Base-by-base conservation (phyloP, 2,888 invertebrate species). In the Athalia circularis region DNA sequence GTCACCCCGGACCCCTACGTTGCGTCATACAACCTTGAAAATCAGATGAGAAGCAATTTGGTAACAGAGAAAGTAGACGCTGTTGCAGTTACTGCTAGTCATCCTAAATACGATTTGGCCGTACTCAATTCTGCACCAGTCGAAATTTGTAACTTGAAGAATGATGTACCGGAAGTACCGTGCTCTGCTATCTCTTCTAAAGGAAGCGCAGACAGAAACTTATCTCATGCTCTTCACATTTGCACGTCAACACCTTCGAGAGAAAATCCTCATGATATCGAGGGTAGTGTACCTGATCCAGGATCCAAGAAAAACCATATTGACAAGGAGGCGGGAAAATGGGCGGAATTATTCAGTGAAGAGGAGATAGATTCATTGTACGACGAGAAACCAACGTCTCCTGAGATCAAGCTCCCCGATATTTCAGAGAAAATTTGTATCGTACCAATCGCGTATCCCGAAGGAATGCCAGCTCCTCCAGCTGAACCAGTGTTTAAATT, bases 381-480 rank as follows among this genome's bases (percentile, higher is more conserved):
- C 7, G n/a, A 68, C 29, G 54, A 43, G 0, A 9, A 7, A 11
- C 15, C 5, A 5, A 52, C 5, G 54, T 50, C 72, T 0, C 72
- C 72, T 3, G 59, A 72, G 15, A 72, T 72, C 9, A 43, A 59
- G 8, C 59, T 72, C 7, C 72, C 72, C 3, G 47, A 72, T 45
- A 59, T 72, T 59, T 59, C 5, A 13, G 72, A 72, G 13, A 72
- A 47, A 72, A 57, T 72, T 59, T 11, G 8, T 4, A 72, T 72
- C n/a, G 57, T 72, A 13, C 72, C 72, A 5, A 72, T 72, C 45
- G 5, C 72, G 11, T 72, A 72, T 72, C 57, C 59, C 59, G 59
- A 11, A 5, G 57, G 57, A 45, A 72, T 72, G 72, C 72, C 72
- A 5, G 72, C 57, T 13, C 72, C 72, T 15, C 72, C 72, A 47